phyloP scores from a whole-genome alignment of 2,113 vertebrate genomes.

The Lipotes vexillifer region DNA sequence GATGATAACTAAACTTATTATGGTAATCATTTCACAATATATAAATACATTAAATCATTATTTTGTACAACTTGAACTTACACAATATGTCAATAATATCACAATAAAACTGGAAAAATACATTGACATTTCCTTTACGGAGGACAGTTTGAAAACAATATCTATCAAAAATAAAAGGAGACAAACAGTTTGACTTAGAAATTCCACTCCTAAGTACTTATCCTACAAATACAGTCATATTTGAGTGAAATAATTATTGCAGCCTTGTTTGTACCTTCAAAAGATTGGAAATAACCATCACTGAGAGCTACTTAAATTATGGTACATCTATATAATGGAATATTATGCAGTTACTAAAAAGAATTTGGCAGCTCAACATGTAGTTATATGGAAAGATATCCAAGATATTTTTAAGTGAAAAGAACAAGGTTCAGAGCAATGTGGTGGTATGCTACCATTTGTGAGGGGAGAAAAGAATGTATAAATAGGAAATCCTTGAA shows the following conservation, averaged over 20 bases:
- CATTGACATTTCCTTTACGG: neutral
- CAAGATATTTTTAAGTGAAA: neutral
- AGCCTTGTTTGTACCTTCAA: neutral
- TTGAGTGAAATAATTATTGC: neutral
- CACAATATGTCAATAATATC: neutral
- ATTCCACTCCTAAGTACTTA: neutral
- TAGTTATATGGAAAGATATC: neutral
- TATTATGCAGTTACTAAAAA: neutral
- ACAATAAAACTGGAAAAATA: neutral
- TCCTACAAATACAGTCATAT: neutral
- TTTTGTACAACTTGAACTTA: neutral
- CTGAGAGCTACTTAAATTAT: neutral
- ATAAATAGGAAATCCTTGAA: neutral
- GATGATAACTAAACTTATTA: neutral
- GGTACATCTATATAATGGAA: neutral
- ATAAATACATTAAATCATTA: neutral
- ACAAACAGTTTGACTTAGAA: neutral
- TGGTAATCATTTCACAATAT: neutral
- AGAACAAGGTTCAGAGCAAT: neutral
- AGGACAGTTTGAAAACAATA: neutral
- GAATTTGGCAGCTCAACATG: neutral
- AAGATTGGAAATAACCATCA: neutral
- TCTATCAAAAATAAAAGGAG: neutral
- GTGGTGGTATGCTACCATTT: neutral
- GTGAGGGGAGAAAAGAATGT: neutral